These are phyloP conservation scores for Megamerina dolium DNA, from an alignment of 2,888 invertebrate genomes.

Conservation along the genomic window DNA sequence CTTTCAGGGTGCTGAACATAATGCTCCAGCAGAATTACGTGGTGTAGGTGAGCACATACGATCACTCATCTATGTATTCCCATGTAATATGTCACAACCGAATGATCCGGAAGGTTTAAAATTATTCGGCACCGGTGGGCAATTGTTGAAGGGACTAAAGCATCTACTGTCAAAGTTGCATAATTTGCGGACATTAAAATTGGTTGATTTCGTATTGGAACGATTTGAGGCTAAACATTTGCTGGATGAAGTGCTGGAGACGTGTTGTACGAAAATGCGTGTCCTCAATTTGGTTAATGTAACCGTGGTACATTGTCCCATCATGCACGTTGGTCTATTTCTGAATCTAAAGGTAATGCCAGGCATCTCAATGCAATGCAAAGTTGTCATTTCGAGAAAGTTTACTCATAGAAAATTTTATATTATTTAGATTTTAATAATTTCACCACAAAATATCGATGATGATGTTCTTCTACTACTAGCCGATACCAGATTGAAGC, in stretches of 20 bases:
- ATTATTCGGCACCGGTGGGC: constrained; percentile 73
- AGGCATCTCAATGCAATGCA: too few species aligned
- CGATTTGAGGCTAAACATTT: constrained; percentile 64
- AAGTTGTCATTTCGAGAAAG: not conserved
- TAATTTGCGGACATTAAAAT: constrained; percentile 58
- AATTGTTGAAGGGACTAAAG: constrained; percentile 60
- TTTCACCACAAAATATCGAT: constrained; percentile 69
- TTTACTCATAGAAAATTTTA: not conserved
- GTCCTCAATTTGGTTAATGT: constrained; percentile 67
- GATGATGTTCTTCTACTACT: constrained; percentile 65
- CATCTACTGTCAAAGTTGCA: constrained; percentile 62
- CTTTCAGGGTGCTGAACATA: constrained; percentile 22
- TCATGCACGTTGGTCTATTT: constrained; percentile 71
- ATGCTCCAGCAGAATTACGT: constrained; percentile 32
- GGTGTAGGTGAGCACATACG: constrained; percentile 57
- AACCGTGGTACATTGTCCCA: constrained; percentile 62
- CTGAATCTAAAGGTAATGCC: constrained; percentile 63
- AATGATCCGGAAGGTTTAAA: constrained; percentile 58
- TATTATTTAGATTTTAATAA: constrained; percentile 53
- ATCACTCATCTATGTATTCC: constrained; percentile 64
- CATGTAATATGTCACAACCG: constrained; percentile 63
- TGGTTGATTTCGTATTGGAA: constrained; percentile 70
- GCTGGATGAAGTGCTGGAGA: constrained; percentile 64
- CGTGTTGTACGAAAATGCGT: constrained; percentile 58
- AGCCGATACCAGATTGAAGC: constrained; percentile 56